Evolutionary conservation across 2,888 invertebrate species (phyloP).

Genomic region (Drosophila flavopinicola): DNA sequence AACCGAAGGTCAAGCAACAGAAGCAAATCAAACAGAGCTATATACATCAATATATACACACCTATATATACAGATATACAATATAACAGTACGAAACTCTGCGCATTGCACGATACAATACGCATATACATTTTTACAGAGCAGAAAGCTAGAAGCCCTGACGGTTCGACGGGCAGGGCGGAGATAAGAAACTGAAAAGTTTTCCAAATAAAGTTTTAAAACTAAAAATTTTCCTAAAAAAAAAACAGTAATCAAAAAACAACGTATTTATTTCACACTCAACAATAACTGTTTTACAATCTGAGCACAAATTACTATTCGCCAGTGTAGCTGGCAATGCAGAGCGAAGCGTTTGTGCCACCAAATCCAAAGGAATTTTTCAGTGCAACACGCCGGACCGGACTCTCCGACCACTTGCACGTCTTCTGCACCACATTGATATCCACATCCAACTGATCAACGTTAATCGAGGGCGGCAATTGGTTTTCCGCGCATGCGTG

Average conservation of each 20-base stretch:
- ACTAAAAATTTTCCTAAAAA: conserved; percentile 76
- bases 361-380: conserved; percentile 99
- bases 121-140: conserved; percentile 80
- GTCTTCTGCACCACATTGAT: conserved; percentile 88
- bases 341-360: conserved; percentile 97
- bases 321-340: conserved; percentile 85
- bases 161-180: conserved; percentile 35
- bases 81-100: conserved; percentile 62
- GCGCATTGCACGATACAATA: conserved; percentile 62
- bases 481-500: conserved; percentile 90
- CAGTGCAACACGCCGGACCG: conserved; percentile 88
- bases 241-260: conserved; percentile 9
- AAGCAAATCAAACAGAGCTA: conserved; percentile 78
- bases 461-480: conserved; percentile 95
- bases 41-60: conserved; percentile 63
- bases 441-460: conserved; percentile 89
- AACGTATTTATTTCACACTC: conserved; percentile 32
- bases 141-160: conserved; percentile 41
- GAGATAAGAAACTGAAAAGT: conserved; percentile 71
- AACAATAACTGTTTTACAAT: conserved; percentile 26
- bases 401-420: conserved; percentile 66
- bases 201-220: conserved; percentile 83
- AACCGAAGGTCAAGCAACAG: conserved; percentile 61
- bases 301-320: conserved; percentile 19
- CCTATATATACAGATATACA: conserved; percentile 61